These are phyloP conservation scores for Phymatocera aterrima DNA, from an alignment of 2,888 invertebrate species.

Conservation along the genomic window DNA sequence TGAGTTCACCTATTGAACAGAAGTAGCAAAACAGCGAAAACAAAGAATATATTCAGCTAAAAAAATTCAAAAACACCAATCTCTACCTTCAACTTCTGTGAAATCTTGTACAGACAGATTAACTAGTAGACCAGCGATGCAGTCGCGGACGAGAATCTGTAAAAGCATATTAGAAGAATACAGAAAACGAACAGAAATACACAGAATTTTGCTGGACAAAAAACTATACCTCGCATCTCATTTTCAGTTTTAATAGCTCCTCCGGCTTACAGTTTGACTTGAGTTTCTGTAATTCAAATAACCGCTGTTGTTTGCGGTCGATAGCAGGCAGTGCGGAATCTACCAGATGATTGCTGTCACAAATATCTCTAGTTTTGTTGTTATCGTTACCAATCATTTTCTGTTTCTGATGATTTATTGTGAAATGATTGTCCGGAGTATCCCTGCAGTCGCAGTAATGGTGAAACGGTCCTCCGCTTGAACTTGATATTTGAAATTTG, in stretches of 20 bases:
- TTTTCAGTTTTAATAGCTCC: slow-evolving; percentile 84
- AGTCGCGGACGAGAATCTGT: slow-evolving; percentile 85
- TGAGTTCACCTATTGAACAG: slow-evolving; percentile 85
- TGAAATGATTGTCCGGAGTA: slow-evolving; percentile 35
- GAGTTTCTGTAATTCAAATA: slow-evolving; percentile 83
- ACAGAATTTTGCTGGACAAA: slow-evolving; percentile 11
- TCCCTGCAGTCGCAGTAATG: slow-evolving; percentile 35
- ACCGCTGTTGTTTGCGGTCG: slow-evolving; percentile 81
- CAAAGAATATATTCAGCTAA: background rate
- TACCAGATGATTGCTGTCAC: slow-evolving; percentile 80
- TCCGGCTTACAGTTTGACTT: slow-evolving; percentile 90
- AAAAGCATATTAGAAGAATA: no score
- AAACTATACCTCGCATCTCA: slow-evolving; percentile 82
- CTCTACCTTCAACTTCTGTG: slow-evolving; percentile 89
- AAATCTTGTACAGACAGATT: slow-evolving; percentile 90
- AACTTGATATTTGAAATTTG: slow-evolving; percentile 38
- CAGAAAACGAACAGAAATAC: slow-evolving; percentile 48
- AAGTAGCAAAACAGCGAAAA: slow-evolving; percentile 23
- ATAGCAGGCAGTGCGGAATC: slow-evolving; percentile 82
- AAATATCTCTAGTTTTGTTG: slow-evolving; percentile 78
- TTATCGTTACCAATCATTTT: slow-evolving; percentile 66
- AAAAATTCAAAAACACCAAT: slow-evolving; percentile 45
- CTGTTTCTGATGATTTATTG: slow-evolving; percentile 41
- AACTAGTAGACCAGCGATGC: slow-evolving; percentile 87
- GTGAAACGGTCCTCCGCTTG: slow-evolving; percentile 1